phyloP scores from a whole-genome alignment of 2,888 invertebrate genomes.

The Melipona beecheii region DNA sequence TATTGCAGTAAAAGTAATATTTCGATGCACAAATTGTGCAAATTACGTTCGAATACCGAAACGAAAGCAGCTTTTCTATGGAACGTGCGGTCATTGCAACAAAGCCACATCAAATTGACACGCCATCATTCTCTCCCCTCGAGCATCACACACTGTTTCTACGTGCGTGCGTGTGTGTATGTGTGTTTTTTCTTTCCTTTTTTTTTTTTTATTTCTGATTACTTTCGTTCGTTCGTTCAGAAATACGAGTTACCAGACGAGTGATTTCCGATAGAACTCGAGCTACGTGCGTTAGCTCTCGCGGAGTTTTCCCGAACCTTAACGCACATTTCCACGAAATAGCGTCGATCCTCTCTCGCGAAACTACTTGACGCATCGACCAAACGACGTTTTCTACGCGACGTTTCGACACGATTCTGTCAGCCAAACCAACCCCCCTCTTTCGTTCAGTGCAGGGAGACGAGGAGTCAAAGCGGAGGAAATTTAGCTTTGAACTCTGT shows the following conservation, averaged over 20 bases:
- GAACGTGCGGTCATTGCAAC: background rate
- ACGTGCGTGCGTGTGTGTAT: background rate
- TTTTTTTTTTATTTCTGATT: conserved; percentile 2
- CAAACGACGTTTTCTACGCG: conserved; percentile 33
- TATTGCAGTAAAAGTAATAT: too few species aligned
- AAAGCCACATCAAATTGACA: conserved; percentile 5
- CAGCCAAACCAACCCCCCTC: background rate
- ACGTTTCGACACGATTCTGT: conserved; percentile 34
- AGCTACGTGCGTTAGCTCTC: background rate
- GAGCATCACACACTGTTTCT: background rate
- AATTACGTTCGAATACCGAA: background rate
- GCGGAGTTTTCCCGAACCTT: background rate
- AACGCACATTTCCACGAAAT: background rate
- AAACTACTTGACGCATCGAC: conserved; percentile 43
- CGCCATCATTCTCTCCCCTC: conserved; percentile 3
- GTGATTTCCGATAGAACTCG: background rate
- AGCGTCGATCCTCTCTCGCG: background rate
- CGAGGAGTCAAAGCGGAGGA: background rate
- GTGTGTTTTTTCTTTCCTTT: background rate
- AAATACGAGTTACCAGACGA: background rate
- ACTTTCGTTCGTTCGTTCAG: conserved; percentile 18
- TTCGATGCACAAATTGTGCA: background rate
- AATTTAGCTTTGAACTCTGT: background rate
- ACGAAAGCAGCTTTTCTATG: background rate
- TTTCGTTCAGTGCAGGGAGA: conserved; percentile 27